Base-by-base conservation (phyloP, 2,888 invertebrate species). In the Stenchaetothrips biformis region DNA sequence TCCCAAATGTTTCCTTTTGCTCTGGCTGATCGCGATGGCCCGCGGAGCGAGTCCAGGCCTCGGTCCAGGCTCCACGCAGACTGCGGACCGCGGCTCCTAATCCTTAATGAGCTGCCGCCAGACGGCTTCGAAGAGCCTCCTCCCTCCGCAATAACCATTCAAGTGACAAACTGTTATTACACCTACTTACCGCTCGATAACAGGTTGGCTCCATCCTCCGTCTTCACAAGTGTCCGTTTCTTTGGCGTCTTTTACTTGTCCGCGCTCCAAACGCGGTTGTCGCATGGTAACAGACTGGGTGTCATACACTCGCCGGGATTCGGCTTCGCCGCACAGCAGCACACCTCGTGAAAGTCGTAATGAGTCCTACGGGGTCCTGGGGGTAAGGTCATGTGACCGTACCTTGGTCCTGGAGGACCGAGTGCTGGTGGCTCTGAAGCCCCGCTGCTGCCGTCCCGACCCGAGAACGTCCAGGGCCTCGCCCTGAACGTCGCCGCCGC, bases 91-190 rank as follows among this genome's bases (percentile, higher is more conserved):
- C 59, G 13, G 13, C 18, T 18, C 59, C 59, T 59, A 59, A 16
- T 59, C 59, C 6, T 59, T 59, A 59, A 59, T 59, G 7, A 59
- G 59, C 59, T 16, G 53, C 13, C 53, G 53, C 13, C 53, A 53
- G 53, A 16, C 53, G 53, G 59, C 16, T 59, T 18, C 59, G 59
- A 18, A 13, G 16, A 59, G 59, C 59, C 59, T 59, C 59, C 59
- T 18, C 18, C 67, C 67, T 74, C 25, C 25, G 67, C 25, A 21
- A 74, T 74, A 74, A 74, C 67, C 67, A 74, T 74, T 21, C 67
- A 11, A 74, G 67, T 74, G 67, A 74, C 67, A 74, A 74, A 74
- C 67, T 74, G 67, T 74, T 74, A 74, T 74, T 74, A 74, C 25
- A 11, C 21, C 21, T 74, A 74, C 67, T 74, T 74, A 74, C 67